Percentiles rank a stretch among this genome's conserved stretches.
Conservation (phyloP, 2,113 vertebrate genomes). For the Nothobranchius furzeri region DNA sequence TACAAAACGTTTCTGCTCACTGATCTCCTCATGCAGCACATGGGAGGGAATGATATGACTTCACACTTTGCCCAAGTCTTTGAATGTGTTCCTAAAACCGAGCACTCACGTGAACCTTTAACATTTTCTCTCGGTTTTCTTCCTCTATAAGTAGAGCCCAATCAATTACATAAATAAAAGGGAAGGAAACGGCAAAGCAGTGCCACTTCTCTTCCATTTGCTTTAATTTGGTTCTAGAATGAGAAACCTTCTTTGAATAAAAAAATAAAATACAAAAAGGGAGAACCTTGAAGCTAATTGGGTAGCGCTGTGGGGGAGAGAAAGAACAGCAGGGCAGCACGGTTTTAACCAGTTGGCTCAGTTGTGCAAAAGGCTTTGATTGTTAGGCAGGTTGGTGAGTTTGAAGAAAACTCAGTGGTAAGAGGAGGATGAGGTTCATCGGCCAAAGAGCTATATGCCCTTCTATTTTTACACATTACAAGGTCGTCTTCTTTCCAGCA, state of each 20-base stretch:
- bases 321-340: conserved; percentile 17
- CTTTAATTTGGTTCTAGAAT: conserved; percentile 42
- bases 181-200: conserved; percentile 17
- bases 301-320: background rate
- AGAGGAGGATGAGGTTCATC: conserved; percentile 47
- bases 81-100: background rate
- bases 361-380: conserved; percentile 31
- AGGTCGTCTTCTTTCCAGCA: conserved; percentile 1
- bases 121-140: conserved; percentile 5
- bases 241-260: conserved; percentile 37
- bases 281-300: conserved; percentile 39
- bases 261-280: conserved; percentile 32
- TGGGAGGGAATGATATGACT: background rate
- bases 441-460: conserved; percentile 28
- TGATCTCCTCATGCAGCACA: background rate
- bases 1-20: background rate
- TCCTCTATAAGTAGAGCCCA: conserved; percentile 3
- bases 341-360: conserved; percentile 32
- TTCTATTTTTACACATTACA: conserved; percentile 20
- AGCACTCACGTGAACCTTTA: background rate
- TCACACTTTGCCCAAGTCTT: background rate
- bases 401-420: conserved; percentile 11
- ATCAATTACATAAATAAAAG: conserved; percentile 36
- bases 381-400: conserved; percentile 18
- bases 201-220: conserved; percentile 18